These are phyloP conservation scores for Lobophora halterata DNA, from an alignment of 2,888 invertebrate genomes.

Conservation along the genomic window DNA sequence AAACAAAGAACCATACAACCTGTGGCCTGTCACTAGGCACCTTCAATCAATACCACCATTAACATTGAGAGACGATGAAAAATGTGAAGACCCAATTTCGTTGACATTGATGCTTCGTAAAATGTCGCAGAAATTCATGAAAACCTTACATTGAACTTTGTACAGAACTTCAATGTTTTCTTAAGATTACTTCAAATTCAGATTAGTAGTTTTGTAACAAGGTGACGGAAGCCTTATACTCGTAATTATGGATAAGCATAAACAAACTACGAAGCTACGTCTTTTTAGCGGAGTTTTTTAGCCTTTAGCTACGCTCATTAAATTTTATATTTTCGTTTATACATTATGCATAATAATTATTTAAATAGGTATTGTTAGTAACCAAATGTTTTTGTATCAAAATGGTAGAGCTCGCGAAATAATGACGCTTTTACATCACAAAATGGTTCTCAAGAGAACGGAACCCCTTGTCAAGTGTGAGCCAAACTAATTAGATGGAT, in stretches of 20 bases:
- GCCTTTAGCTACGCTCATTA: no score
- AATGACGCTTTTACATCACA: not conserved
- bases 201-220: constrained; percentile 1
- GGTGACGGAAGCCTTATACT: constrained; percentile 8
- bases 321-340: no score
- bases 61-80: constrained; percentile 14
- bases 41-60: constrained; percentile 27
- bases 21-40: constrained; percentile 45
- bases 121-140: not conserved
- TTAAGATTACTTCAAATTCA: constrained; percentile 4
- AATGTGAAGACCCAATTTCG: not conserved
- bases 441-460: constrained; percentile 19
- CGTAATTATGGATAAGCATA: not conserved
- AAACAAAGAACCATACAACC: constrained; percentile 62
- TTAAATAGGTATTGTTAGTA: no score
- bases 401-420: no score
- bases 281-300: no score
- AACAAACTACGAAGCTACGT: no score
- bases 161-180: constrained; percentile 3
- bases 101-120: no score
- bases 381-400: no score
- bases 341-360: no score
- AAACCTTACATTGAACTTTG: not conserved
- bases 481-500: constrained; percentile 64
- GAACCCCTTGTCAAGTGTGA: constrained; percentile 23